Evolutionary conservation across 2,888 invertebrate species (phyloP).

Genomic region (Hypomecis atomaria): DNA sequence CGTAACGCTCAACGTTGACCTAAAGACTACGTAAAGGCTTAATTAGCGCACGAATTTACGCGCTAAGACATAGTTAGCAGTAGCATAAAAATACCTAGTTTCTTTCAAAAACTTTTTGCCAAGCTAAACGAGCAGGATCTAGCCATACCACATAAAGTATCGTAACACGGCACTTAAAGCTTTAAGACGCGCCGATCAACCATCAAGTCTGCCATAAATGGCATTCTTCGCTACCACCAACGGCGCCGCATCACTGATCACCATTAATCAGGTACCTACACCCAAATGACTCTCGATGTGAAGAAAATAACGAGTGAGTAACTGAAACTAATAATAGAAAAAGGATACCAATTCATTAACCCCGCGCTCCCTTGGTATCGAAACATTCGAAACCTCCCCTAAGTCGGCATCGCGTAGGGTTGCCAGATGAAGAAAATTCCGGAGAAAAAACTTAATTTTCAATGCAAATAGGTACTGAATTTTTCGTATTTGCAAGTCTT

Average conservation of each 20-base stretch:
- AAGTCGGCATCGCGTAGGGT: neutral
- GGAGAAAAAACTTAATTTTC: too few species aligned
- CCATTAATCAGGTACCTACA: constrained; percentile 5
- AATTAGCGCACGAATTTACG: too few species aligned
- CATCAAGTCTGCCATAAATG: neutral
- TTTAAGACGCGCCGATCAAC: neutral
- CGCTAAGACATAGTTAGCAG: too few species aligned
- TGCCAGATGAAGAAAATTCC: too few species aligned
- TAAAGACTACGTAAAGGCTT: too few species aligned
- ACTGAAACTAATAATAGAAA: constrained; percentile 56
- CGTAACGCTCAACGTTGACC: too few species aligned
- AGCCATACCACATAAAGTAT: too few species aligned
- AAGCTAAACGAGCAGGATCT: too few species aligned
- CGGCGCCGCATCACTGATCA: constrained; percentile 1
- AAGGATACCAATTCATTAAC: constrained; percentile 54
- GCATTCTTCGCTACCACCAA: neutral
- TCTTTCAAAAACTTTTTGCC: too few species aligned
- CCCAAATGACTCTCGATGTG: constrained; percentile 13
- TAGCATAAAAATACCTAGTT: too few species aligned
- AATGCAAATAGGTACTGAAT: too few species aligned
- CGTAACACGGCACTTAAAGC: neutral
- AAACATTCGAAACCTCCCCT: constrained; percentile 34
- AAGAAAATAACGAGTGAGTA: constrained; percentile 45
- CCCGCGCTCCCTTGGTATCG: constrained; percentile 37
- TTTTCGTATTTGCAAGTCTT: too few species aligned